phyloP scores from a whole-genome alignment of 2,888 invertebrate species.

The Apamea crenata region DNA sequence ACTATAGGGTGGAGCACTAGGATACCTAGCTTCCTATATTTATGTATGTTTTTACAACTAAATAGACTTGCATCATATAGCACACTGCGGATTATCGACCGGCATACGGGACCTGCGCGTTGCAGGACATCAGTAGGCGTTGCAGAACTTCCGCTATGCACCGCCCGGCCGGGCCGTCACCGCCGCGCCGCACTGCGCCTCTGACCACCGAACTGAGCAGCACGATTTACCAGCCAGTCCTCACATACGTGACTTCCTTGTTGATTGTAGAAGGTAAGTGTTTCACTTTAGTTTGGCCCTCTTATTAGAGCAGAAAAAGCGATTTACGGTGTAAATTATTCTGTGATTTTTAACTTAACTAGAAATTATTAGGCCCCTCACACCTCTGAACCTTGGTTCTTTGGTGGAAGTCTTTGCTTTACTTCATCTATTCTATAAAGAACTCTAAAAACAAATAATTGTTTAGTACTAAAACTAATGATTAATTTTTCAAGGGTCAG shows the following conservation, averaged over 20 bases:
- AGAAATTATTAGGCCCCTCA: neutral
- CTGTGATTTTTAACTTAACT: neutral
- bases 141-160: slow-evolving; percentile 22
- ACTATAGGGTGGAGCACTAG: neutral
- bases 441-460: neutral
- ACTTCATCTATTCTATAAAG: neutral
- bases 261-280: slow-evolving; percentile 18
- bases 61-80: slow-evolving; percentile 19
- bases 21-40: neutral
- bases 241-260: neutral
- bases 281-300: neutral
- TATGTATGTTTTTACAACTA: neutral
- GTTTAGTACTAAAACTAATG: too few species aligned
- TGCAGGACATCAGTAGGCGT: slow-evolving; percentile 21
- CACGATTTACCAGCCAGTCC: slow-evolving; percentile 3
- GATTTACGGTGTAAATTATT: neutral
- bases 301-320: neutral
- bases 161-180: neutral
- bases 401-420: neutral
- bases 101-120: slow-evolving; percentile 24
- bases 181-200: slow-evolving; percentile 28
- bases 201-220: slow-evolving; percentile 13
- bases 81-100: slow-evolving; percentile 42
- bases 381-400: slow-evolving; percentile 1
- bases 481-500: neutral